Evolutionary conservation across 2,888 invertebrate genomes (phyloP).

Genomic region (Pollenia angustigena): DNA sequence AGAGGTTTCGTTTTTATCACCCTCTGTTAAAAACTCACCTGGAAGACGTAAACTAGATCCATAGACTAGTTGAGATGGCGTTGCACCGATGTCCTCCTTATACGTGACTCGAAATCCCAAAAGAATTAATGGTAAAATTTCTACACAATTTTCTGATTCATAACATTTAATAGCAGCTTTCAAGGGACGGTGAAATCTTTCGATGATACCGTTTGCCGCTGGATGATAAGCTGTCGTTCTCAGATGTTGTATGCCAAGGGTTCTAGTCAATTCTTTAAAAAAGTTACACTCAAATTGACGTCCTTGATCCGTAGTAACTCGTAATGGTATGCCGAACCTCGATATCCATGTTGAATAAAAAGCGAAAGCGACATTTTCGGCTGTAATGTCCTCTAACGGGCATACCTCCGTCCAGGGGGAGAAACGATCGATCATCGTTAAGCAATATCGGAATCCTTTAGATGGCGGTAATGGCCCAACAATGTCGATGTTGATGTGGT

Average conservation of each 20-base stretch:
- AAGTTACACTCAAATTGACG: constrained; percentile 61
- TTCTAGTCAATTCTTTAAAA: constrained; percentile 51
- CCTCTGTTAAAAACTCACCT: constrained; percentile 21
- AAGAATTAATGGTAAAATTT: constrained; percentile 22
- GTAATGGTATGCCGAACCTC: constrained; percentile 52
- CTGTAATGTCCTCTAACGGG: constrained; percentile 57
- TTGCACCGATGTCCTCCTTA: constrained; percentile 37
- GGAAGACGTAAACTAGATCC: constrained; percentile 28
- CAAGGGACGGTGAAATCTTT: constrained; percentile 20
- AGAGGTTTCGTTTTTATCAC: background rate
- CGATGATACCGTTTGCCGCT: constrained; percentile 18
- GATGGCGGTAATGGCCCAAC: constrained; percentile 17
- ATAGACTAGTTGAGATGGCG: constrained; percentile 31
- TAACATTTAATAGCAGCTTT: constrained; percentile 50
- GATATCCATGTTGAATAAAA: constrained; percentile 35
- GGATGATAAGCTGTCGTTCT: constrained; percentile 59
- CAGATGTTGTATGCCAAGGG: constrained; percentile 50
- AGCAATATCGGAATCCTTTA: constrained; percentile 17
- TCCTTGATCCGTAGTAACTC: constrained; percentile 63
- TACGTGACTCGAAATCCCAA: constrained; percentile 17
- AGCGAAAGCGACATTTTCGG: constrained; percentile 28
- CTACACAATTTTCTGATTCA: constrained; percentile 17
- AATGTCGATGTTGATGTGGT: constrained; percentile 51
- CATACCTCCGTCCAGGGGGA: constrained; percentile 55
- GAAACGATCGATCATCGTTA: constrained; percentile 56